phyloP scores from a whole-genome alignment of 2,113 vertebrate genomes.

The Mola mola region DNA sequence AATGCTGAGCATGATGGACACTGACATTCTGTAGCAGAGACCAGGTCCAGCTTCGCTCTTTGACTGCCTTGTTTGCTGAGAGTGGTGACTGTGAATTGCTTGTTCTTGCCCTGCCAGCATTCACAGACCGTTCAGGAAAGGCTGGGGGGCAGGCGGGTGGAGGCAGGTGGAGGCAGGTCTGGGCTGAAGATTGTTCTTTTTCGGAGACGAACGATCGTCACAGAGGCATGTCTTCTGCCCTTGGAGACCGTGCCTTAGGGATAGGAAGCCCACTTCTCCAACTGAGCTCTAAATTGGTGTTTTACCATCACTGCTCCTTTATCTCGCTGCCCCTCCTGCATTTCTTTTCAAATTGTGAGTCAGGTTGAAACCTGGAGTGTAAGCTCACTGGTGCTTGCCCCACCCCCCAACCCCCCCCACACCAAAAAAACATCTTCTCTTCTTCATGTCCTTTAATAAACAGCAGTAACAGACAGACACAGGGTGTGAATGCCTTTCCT shows the following conservation, averaged over 20 bases:
- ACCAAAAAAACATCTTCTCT: no score
- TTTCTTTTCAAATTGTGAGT: slow-evolving; percentile 20
- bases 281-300: not conserved
- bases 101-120: slow-evolving; percentile 43
- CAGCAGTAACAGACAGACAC: no score
- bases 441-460: not conserved
- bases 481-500: slow-evolving; percentile 10
- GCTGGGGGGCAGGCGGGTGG: not conserved
- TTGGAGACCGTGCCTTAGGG: slow-evolving; percentile 68
- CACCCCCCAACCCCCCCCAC: no score
- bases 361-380: slow-evolving; percentile 44
- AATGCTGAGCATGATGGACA: no score
- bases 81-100: slow-evolving; percentile 24
- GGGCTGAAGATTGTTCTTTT: no score
- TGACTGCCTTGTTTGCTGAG: slow-evolving; percentile 18
- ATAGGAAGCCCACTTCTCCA: slow-evolving; percentile 43
- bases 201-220: no score
- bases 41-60: slow-evolving; percentile 20
- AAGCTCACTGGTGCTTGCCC: slow-evolving; percentile 43
- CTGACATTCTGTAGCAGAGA: no score
- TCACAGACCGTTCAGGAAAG: slow-evolving; percentile 46
- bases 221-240: slow-evolving; percentile 66
- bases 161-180: not conserved
- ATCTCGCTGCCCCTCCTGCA: not conserved
- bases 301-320: slow-evolving; percentile 1